Evolutionary conservation across 2,797 vertebrate genomes (phyloP), one percentile per base, ranked within the genome.

Genomic region (Cheirogaleus major): DNA sequence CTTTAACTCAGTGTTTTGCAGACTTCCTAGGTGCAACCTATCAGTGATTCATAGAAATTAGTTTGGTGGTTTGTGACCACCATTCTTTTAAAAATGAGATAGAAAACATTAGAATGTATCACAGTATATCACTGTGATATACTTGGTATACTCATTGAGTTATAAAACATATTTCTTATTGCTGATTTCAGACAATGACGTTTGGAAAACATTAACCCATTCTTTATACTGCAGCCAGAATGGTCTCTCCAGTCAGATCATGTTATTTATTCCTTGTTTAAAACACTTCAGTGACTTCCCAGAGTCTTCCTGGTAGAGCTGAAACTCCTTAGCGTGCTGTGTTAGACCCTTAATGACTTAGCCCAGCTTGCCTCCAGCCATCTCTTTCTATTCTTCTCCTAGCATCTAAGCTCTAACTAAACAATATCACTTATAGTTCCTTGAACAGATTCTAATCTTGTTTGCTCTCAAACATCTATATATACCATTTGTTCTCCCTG

Each of bases 191-290:
- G n/a, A 52, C 63, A 70, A 8, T 35, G 35, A 89, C 45, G 35
- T 91, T 91, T 86, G 25, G 25, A 65, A 94, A 72, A 55, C 4
- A 27, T 80, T 32, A 55, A 13, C 75, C 25, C 30, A 25, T 80
- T 72, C 65, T 61, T 70, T 50, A 18, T 72, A 52, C 73, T 91
- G 17, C 4, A 80, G 43, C 45, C 73, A 86, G 45, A 86, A 72
- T 86, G 35, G 85, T 78, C 43, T 95, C 92, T 89, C 50, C 59
- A 50, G 9, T 92, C 35, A 80, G 80, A 32, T 93, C 45, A 50
- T 50, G 4, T 88, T 84, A 65, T 61, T 89, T 23, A 69, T 52
- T 89, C 30, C 55, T 85, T 73, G 23, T 73, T 91, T 89, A n/a
- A 95, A 82, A 76, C 61, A 52, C 43, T 86, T 95, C 18, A 65